A percentile compares a stretch with the other conserved stretches of the same genome.
These are phyloP conservation scores for Dascillus cervinus DNA, from an alignment of 2,888 invertebrate species.

Conservation along the genomic window DNA sequence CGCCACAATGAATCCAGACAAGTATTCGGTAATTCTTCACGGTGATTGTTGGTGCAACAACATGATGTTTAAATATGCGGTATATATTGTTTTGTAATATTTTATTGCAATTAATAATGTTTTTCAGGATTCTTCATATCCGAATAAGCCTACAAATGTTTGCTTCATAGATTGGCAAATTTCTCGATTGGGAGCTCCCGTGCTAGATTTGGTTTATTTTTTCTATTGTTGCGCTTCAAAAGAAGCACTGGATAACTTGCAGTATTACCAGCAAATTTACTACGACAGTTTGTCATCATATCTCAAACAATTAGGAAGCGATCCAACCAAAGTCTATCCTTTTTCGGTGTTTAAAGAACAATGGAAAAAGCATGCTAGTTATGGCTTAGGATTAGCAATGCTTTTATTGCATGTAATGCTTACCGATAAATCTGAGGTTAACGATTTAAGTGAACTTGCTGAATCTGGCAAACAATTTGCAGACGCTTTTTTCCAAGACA, in stretches of 20 bases:
- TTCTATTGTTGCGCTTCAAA: slow-evolving; percentile 22
- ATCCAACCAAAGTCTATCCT: too few relatives aligned
- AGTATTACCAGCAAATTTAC: slow-evolving; percentile 23
- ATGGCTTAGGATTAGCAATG: slow-evolving; percentile 18
- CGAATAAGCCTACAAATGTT: slow-evolving; percentile 19
- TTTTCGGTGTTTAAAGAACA: slow-evolving; percentile 13
- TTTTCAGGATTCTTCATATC: slow-evolving; percentile 12
- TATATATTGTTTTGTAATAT: too few relatives aligned
- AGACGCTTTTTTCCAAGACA: too few relatives aligned
- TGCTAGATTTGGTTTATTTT: slow-evolving; percentile 25
- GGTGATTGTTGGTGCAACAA: slow-evolving; percentile 31
- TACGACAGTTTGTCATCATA: slow-evolving; percentile 18
- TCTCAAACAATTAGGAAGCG: slow-evolving; percentile 17
- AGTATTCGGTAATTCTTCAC: slow-evolving; percentile 20
- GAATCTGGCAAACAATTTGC: slow-evolving; percentile 8
- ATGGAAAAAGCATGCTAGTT: slow-evolving; percentile 13
- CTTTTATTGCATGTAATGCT: slow-evolving; percentile 18
- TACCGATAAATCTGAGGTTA: slow-evolving; percentile 13
- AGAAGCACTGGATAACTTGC: slow-evolving; percentile 18
- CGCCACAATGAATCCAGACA: too few relatives aligned
- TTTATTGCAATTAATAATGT: too few relatives aligned
- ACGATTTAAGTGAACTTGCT: slow-evolving; percentile 12
- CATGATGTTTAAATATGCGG: slow-evolving; percentile 22
- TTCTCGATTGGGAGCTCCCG: slow-evolving; percentile 18
- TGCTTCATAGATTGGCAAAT: slow-evolving; percentile 28